Evolutionary conservation across 2,797 vertebrate species (phyloP).

Genomic region (Gambelia wislizenii): DNA sequence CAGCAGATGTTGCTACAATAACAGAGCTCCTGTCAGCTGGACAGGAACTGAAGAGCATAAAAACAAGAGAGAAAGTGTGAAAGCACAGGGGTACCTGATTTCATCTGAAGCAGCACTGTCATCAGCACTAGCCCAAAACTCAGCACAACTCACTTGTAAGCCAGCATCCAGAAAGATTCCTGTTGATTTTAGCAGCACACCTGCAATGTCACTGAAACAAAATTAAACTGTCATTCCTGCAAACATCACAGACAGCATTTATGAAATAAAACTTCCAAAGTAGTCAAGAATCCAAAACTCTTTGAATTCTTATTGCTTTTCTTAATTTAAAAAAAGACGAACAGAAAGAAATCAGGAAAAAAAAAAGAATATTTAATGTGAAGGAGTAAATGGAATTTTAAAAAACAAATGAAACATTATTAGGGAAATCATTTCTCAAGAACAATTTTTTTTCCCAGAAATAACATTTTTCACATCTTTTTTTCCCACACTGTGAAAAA

Average conservation of each 20-base stretch:
- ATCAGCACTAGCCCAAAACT: conserved; percentile 93
- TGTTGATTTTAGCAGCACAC: conserved; percentile 96
- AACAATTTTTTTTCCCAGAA: background rate
- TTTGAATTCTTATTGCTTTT: background rate
- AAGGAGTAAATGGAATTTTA: no score
- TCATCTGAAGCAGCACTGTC: conserved; percentile 94
- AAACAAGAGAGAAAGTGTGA: fast-evolving
- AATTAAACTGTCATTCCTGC: conserved; percentile 38
- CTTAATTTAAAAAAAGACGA: background rate
- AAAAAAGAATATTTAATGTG: background rate
- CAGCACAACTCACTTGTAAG: conserved; percentile 91
- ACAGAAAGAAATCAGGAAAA: background rate
- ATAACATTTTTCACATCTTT: background rate
- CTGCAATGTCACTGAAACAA: conserved; percentile 91
- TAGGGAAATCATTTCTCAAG: no score
- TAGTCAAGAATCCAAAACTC: background rate
- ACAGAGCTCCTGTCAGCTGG: background rate
- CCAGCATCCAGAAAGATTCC: conserved; percentile 94
- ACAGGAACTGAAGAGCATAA: background rate
- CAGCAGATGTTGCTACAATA: no score
- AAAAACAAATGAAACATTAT: no score
- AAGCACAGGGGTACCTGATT: conserved; percentile 86
- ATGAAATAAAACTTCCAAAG: background rate
- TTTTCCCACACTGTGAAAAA: no score
- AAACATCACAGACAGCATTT: background rate